A percentile compares a stretch with the other conserved stretches of the same genome.
phyloP scores from a whole-genome alignment of 2,113 vertebrate species.

The Oxyruncus cristatus region DNA sequence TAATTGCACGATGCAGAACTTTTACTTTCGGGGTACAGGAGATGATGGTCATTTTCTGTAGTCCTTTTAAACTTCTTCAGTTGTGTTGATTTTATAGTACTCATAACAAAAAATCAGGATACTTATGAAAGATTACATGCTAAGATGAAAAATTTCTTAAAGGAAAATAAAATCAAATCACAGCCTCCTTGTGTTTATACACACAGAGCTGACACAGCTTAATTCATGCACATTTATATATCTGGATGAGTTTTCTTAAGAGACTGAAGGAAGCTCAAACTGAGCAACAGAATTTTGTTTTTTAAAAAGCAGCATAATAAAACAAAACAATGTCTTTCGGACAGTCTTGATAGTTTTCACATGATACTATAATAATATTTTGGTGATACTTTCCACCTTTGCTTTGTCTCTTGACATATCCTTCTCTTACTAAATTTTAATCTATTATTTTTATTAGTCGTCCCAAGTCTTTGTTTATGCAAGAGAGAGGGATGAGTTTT shows the following conservation, averaged over 20 bases:
- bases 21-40: not conserved
- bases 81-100: not conserved
- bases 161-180: not conserved
- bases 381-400: not conserved
- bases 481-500: not conserved
- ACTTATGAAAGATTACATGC: not conserved
- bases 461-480: not conserved
- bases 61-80: not conserved
- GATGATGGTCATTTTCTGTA: not conserved
- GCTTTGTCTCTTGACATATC: not conserved
- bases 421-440: not conserved
- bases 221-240: not conserved
- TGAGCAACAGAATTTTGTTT: not conserved
- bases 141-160: not conserved
- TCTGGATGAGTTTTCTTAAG: not conserved
- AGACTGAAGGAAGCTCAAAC: not conserved
- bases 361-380: not conserved
- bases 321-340: not conserved
- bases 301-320: not conserved
- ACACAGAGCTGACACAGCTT: not conserved
- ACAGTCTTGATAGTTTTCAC: not conserved
- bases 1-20: not conserved
- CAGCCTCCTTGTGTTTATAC: not conserved
- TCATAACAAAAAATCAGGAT: not conserved
- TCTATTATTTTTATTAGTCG: conserved; percentile 29